Evolutionary conservation across 2,113 vertebrate genomes (phyloP).

Genomic region (Danionella cerebrum): DNA sequence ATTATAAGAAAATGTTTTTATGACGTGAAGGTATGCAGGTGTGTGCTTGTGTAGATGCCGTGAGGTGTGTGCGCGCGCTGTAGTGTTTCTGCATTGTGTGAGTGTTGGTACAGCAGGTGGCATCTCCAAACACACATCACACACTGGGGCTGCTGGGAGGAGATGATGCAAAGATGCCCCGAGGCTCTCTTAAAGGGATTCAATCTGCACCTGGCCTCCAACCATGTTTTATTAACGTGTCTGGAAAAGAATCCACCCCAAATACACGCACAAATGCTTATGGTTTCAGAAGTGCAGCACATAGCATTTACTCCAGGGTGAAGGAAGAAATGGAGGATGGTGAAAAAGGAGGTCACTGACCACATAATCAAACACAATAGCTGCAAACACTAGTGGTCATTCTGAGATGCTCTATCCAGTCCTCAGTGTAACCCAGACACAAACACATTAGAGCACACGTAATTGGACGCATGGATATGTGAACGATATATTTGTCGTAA

Average conservation of each 20-base stretch:
- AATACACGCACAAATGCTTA: conserved; percentile 22
- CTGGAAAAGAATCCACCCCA: conserved; percentile 34
- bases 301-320: conserved; percentile 2
- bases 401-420: not conserved
- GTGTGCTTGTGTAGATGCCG: not conserved
- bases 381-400: not conserved
- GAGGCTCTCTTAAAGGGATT: conserved; percentile 45
- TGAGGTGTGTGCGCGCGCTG: conserved; percentile 14
- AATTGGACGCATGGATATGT: no score
- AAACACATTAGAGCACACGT: no score
- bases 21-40: not conserved
- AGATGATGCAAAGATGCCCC: conserved; percentile 37
- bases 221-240: conserved; percentile 50
- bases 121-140: conserved; percentile 24
- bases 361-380: not conserved
- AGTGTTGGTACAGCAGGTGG: conserved; percentile 37
- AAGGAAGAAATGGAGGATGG: conserved; percentile 5
- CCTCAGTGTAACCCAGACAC: no score
- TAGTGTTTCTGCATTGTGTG: not conserved
- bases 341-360: conserved; percentile 37
- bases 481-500: no score
- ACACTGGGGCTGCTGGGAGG: conserved; percentile 23
- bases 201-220: conserved; percentile 41
- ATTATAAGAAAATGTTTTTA: not conserved
- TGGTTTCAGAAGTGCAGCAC: conserved; percentile 10